Base-by-base conservation (phyloP, 2,797 vertebrate species). In the Nyctibius grandis region DNA sequence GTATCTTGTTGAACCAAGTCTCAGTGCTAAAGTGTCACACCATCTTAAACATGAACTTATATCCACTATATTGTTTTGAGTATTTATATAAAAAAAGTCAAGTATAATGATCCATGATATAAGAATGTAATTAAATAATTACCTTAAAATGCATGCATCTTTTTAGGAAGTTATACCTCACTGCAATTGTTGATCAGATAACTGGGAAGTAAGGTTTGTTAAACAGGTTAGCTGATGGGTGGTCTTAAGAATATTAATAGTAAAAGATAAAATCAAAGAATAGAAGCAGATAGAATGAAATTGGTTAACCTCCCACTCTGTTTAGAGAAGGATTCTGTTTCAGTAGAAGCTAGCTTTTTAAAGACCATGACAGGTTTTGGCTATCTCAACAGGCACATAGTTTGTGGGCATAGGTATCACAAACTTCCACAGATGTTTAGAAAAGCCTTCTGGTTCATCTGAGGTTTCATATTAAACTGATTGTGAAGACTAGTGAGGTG, bases 201-300 rank as follows among this genome's bases (percentile, higher is more conserved):
- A 97, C 82, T 54, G 34, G 85, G 88, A 95, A 95, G 97, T 97
- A 91, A 95, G 77, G 96, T 98, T 96, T 96, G 86, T 95, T 96
- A 92, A 96, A 93, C 93, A 92, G 93, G 84, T 97, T 97, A 97
- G 94, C 95, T 94, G 94, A 94, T 98, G 97, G 98, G 98, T 98
- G 98, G 98, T 98, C 98, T 97, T 96, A 89, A 92, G 96, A 96
- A 97, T 97, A 97, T 98, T 98, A 98, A 98, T 98, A 97, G 97
- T 97, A 96, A 97, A 90, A 97, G 96, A 98, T 97, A 97, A 97
- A 97, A 97, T 98, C 97, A 97, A 98, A 97, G 93, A 81, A 91
- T 92, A 91, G 88, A 95, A 92, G 79, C 72, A 89, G 95, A 96
- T 95, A 96, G 96, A 97, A 96, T 95, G 95, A 90, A 94, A 97